These are phyloP conservation scores for Bombus pascuorum DNA, from an alignment of 1,140 invertebrate genomes.

Conservation along the genomic window DNA sequence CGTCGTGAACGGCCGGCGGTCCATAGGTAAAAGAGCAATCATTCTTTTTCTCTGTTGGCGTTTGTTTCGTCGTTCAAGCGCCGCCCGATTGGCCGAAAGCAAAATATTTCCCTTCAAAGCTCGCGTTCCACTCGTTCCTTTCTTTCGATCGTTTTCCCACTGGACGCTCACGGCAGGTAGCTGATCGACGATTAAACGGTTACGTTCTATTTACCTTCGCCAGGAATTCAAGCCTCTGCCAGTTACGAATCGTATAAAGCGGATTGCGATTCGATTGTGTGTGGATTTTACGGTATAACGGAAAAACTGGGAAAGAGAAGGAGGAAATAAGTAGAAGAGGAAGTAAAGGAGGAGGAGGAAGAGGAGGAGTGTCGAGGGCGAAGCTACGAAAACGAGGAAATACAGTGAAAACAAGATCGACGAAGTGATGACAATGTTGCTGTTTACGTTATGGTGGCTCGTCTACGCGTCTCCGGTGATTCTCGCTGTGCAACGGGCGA, in stretches of 20 bases:
- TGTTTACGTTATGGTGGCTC: slow-evolving; percentile 77
- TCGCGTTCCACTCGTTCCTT: not conserved
- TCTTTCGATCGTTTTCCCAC: not conserved
- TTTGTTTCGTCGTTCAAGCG: not conserved
- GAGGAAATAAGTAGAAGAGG: not conserved
- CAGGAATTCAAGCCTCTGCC: not conserved
- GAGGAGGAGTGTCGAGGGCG: too few species aligned
- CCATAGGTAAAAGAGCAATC: not conserved
- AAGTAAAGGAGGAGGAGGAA: not conserved
- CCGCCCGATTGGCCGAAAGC: not conserved
- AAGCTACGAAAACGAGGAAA: too few species aligned
- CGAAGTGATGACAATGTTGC: slow-evolving; percentile 73
- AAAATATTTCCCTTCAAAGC: slow-evolving; percentile 22
- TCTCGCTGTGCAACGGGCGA: slow-evolving; percentile 75
- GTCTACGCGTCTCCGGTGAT: slow-evolving; percentile 75
- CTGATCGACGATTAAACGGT: slow-evolving; percentile 21
- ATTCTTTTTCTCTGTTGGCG: not conserved
- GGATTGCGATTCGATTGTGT: slow-evolving; percentile 5
- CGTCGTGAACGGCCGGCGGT: not conserved
- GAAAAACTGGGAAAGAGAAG: not conserved
- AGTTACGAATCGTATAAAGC: not conserved
- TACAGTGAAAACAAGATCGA: slow-evolving; percentile 8
- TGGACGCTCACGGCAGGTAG: not conserved
- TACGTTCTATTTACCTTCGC: not conserved
- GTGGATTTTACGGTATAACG: not conserved